A percentile compares a stretch with the other conserved stretches of the same genome.
Evolutionary conservation across 1,140 invertebrate species (phyloP).

Genomic region (Lasioglossum baleicum): DNA sequence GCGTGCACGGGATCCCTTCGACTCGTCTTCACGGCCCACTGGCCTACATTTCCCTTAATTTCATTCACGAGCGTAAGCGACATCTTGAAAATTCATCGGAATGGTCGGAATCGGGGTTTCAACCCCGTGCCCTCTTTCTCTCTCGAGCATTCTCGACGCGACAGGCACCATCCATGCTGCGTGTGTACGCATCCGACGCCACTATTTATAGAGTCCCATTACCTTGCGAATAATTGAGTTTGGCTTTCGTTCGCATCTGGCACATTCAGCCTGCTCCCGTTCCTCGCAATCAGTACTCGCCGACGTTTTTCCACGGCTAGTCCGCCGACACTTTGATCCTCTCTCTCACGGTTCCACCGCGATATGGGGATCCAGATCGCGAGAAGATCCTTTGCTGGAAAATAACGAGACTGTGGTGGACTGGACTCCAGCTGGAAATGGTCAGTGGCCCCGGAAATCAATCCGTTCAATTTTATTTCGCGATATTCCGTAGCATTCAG

Average conservation of each 20-base stretch:
- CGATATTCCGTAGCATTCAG: too few species aligned
- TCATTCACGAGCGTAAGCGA: neutral
- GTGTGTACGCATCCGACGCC: neutral
- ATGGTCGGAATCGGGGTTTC: neutral
- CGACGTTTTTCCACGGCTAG: slow-evolving; percentile 5
- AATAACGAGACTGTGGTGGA: neutral
- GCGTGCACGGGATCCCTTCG: too few species aligned
- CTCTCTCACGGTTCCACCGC: neutral
- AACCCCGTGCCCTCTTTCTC: neutral
- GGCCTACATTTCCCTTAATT: slow-evolving; percentile 3
- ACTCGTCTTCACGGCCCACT: neutral
- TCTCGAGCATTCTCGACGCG: slow-evolving; percentile 7
- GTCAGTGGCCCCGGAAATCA: neutral
- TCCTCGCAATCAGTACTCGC: neutral
- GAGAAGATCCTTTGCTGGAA: neutral
- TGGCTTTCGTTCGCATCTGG: slow-evolving; percentile 31
- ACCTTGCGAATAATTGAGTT: slow-evolving; percentile 42
- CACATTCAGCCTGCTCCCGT: slow-evolving; percentile 16
- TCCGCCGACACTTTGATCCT: neutral
- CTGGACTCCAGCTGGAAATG: neutral
- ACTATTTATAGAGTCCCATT: slow-evolving; percentile 46
- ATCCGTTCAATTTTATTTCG: too few species aligned
- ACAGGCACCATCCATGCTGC: slow-evolving; percentile 11
- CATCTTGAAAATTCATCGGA: neutral
- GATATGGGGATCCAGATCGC: neutral